Evolutionary conservation across 2,888 invertebrate species (phyloP).

Genomic region (Hipparchia semele): DNA sequence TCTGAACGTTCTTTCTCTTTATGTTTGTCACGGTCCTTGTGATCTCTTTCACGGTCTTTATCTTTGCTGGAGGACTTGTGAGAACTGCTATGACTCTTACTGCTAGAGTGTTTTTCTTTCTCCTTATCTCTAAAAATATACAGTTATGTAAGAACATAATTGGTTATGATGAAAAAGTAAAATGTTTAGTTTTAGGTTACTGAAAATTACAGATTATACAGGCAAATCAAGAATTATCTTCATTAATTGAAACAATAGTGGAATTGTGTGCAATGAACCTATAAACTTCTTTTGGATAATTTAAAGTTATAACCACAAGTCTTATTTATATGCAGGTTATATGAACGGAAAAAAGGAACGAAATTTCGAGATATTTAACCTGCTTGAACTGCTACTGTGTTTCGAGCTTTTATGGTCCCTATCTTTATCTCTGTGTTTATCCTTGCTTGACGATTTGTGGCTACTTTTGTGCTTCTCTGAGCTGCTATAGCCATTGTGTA

Average conservation of each 20-base stretch:
- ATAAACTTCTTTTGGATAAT: too few species aligned
- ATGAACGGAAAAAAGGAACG: conserved; percentile 31
- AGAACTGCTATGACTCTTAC: conserved; percentile 81
- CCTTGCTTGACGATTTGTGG: conserved; percentile 87
- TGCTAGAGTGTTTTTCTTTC: conserved; percentile 80
- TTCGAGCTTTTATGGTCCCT: conserved; percentile 83
- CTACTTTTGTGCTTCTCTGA: conserved; percentile 83
- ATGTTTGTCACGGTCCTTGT: conserved; percentile 53
- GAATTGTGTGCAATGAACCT: too few species aligned
- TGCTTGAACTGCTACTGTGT: conserved; percentile 77
- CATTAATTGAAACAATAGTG: not conserved
- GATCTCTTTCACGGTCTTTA: conserved; percentile 68
- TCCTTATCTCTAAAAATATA: conserved; percentile 70
- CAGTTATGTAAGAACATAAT: not conserved
- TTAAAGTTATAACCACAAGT: not conserved
- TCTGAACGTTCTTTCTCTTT: conserved; percentile 53
- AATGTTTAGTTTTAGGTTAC: too few species aligned
- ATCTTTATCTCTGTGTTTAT: conserved; percentile 87
- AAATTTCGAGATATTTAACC: conserved; percentile 75
- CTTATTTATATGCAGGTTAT: not conserved
- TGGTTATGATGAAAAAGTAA: too few species aligned
- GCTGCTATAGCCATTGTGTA: conserved; percentile 89
- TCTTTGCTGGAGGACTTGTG: conserved; percentile 81
- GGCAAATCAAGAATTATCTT: not conserved
- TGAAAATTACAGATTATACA: not conserved